Conservation (phyloP, 2,888 invertebrate genomes). For the Stenchaetothrips biformis region DNA sequence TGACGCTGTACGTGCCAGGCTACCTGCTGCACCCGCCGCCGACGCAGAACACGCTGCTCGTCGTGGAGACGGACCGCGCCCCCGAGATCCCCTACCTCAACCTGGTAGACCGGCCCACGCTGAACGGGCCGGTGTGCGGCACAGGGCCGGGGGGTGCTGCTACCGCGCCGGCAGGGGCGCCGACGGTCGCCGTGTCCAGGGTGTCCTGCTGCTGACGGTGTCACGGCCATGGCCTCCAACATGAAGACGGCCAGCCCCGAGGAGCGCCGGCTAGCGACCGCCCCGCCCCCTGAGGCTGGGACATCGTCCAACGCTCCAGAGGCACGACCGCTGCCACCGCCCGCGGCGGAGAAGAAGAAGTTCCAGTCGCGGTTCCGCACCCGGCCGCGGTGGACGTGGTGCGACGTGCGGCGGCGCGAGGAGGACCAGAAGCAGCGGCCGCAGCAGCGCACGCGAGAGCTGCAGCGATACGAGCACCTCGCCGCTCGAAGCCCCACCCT, state of each 20-base stretch:
- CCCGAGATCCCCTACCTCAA: conserved; percentile 1
- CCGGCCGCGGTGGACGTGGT: conserved; percentile 16
- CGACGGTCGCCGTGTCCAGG: neutral
- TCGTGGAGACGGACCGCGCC: conserved; percentile 38
- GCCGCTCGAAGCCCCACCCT: neutral
- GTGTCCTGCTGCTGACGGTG: too few relatives aligned
- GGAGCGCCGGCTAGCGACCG: too few relatives aligned
- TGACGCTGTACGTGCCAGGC: conserved; percentile 40
- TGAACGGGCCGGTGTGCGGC: neutral
- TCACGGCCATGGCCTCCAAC: too few relatives aligned
- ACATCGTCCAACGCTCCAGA: neutral
- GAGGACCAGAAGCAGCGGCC: conserved; percentile 21
- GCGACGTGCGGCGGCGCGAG: conserved; percentile 31
- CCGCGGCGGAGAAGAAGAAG: neutral
- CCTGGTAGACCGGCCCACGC: neutral
- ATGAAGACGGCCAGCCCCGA: too few relatives aligned
- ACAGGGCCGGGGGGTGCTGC: neutral
- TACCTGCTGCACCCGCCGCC: conserved; percentile 37
- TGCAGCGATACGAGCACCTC: conserved; percentile 28
- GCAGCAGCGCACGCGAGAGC: conserved; percentile 12
- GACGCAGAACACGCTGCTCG: conserved; percentile 37
- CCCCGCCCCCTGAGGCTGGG: too few relatives aligned
- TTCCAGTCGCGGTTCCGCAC: conserved; percentile 8
- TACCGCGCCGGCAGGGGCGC: neutral
- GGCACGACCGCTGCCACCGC: neutral